A percentile compares a stretch with the other conserved stretches of the same genome.
phyloP scores from a whole-genome alignment of 2,113 vertebrate species.

The Caranx ignobilis region DNA sequence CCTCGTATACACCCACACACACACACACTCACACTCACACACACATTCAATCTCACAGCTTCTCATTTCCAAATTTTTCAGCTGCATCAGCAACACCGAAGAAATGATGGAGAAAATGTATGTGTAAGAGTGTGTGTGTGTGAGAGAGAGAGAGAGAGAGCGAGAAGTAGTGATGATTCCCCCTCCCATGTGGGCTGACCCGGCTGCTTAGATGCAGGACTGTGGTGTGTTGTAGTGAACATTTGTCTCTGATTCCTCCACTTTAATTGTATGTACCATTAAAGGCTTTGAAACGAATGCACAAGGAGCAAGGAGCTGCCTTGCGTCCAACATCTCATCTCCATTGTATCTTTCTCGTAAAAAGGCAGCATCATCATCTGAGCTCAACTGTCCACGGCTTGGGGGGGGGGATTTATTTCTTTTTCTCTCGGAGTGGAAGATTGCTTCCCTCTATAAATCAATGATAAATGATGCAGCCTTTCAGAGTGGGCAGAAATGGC shows the following conservation, averaged over 20 bases:
- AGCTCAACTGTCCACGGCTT: slow-evolving; percentile 16
- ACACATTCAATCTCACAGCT: neutral
- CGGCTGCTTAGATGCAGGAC: neutral
- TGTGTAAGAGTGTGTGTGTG: neutral
- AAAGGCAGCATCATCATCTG: slow-evolving; percentile 21
- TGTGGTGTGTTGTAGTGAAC: neutral
- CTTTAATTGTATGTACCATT: neutral
- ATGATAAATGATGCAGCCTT: slow-evolving; percentile 49
- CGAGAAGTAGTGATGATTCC: neutral
- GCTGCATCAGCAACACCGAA: slow-evolving; percentile 22
- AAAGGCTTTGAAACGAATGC: slow-evolving; percentile 8
- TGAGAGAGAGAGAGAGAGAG: neutral
- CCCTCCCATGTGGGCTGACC: neutral
- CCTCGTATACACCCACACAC: neutral
- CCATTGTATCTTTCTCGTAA: slow-evolving; percentile 11
- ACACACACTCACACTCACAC: slow-evolving; percentile 8
- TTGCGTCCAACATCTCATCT: slow-evolving; percentile 32
- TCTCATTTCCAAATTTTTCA: slow-evolving; percentile 21
- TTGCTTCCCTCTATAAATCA: slow-evolving; percentile 22
- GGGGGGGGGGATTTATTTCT: neutral
- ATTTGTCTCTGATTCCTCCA: neutral
- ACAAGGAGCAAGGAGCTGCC: neutral
- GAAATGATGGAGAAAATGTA: neutral
- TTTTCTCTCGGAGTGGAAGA: neutral
- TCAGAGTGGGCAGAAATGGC: slow-evolving; percentile 40